These are phyloP conservation scores for Zaprionus lachaisei DNA, from an alignment of 1,140 invertebrate genomes.

Conservation along the genomic window DNA sequence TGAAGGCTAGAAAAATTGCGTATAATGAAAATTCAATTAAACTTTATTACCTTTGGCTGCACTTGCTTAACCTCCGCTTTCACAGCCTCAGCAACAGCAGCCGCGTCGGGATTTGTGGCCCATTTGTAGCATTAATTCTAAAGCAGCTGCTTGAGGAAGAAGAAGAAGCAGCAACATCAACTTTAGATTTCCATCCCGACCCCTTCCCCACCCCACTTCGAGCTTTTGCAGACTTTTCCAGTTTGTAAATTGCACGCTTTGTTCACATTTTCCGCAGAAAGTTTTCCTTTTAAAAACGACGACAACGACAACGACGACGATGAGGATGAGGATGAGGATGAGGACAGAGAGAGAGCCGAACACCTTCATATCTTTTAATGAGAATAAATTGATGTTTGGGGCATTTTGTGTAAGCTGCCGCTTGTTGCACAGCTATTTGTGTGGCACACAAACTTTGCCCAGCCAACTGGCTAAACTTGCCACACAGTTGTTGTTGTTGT, in stretches of 20 bases:
- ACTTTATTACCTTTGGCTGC: constrained; percentile 79
- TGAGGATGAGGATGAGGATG: not conserved
- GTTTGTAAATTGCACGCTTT: constrained; percentile 81
- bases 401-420: constrained; percentile 71
- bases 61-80: constrained; percentile 67
- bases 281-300: constrained; percentile 65
- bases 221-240: constrained; percentile 47
- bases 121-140: constrained; percentile 80
- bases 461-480: constrained; percentile 27
- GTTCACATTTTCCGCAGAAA: constrained; percentile 78
- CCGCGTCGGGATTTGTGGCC: constrained; percentile 71
- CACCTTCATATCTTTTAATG: constrained; percentile 83
- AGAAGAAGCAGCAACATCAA: constrained; percentile 20
- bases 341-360: constrained; percentile 31
- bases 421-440: constrained; percentile 51
- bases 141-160: constrained; percentile 64
- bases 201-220: not conserved
- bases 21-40: constrained; percentile 84
- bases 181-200: constrained; percentile 15
- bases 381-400: constrained; percentile 83
- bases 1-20: constrained; percentile 71
- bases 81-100: constrained; percentile 41
- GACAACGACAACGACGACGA: constrained; percentile 24
- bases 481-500: constrained; percentile 9
- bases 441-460: constrained; percentile 60